phyloP scores from a whole-genome alignment of 2,797 vertebrate species.

The Hoplostethus mediterraneus region DNA sequence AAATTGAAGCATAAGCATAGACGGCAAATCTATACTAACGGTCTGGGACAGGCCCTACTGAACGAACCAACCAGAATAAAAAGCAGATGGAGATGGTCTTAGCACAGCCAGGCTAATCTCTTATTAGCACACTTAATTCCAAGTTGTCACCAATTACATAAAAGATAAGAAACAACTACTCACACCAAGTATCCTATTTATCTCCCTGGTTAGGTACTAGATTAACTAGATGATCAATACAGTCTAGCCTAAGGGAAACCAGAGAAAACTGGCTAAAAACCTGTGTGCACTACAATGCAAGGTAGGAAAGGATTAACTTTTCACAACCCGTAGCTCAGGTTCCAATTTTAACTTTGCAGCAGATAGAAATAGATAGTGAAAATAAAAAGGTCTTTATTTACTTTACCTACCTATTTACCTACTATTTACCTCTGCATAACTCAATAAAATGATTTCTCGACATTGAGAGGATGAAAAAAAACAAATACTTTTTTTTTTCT shows the following conservation, averaged over 20 bases:
- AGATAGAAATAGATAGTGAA: neutral
- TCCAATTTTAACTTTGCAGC: neutral
- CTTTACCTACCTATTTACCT: neutral
- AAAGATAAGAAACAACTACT: neutral
- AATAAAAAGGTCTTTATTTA: neutral
- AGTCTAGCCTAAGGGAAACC: neutral
- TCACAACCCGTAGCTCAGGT: no score
- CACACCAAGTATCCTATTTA: neutral
- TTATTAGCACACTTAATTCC: conserved; percentile 21
- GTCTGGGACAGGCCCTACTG: neutral
- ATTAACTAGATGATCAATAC: neutral
- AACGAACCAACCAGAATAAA: neutral
- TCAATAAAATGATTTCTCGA: conserved; percentile 4
- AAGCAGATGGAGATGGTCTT: conserved; percentile 6
- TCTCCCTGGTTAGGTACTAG: neutral
- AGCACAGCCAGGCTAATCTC: conserved; percentile 30
- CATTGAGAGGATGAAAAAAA: neutral
- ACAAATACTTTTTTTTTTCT: neutral
- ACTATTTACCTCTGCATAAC: neutral
- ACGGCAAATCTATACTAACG: neutral
- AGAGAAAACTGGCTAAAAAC: neutral
- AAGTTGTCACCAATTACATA: conserved; percentile 4
- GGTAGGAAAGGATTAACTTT: no score
- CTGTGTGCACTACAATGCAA: no score
- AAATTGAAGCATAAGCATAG: neutral